Percentiles rank a stretch among this genome's conserved stretches.
These are phyloP conservation scores for Microtus pennsylvanicus DNA, from an alignment of 2,113 vertebrate genomes.

Conservation along the genomic window DNA sequence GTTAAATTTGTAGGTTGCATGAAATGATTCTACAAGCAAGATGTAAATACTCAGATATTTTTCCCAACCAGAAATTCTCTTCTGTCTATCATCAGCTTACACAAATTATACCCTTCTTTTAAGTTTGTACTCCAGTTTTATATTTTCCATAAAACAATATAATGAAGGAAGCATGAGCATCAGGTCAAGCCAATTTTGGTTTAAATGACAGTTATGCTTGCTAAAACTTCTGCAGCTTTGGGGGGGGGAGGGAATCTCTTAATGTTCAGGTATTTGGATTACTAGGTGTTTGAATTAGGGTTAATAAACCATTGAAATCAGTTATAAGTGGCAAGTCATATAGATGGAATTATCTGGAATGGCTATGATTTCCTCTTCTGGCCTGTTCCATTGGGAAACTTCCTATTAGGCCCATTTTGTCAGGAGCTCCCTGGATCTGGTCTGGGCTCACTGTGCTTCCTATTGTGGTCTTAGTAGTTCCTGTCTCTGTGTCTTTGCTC, in stretches of 20 bases:
- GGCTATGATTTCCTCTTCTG: not conserved
- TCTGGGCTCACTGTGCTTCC: fast-evolving
- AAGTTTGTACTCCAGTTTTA: not conserved
- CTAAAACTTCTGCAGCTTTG: not conserved
- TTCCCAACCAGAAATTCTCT: slow-evolving; percentile 27
- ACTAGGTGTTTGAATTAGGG: not conserved
- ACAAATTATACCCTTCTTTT: not conserved
- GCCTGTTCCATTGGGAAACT: not conserved
- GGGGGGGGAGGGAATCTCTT: not conserved
- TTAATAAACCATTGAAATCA: not conserved
- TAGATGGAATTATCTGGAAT: not conserved
- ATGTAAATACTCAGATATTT: slow-evolving; percentile 27
- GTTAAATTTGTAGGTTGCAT: not conserved
- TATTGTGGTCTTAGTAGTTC: not conserved
- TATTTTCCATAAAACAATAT: slow-evolving; percentile 37
- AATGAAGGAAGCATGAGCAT: not conserved
- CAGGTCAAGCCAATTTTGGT: slow-evolving; percentile 7
- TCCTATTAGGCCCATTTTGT: not conserved
- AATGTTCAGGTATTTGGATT: not conserved
- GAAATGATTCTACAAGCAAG: slow-evolving; percentile 13
- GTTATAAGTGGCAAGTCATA: not conserved
- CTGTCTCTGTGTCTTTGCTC: not conserved
- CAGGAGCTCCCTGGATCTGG: not conserved
- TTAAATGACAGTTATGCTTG: slow-evolving; percentile 33
- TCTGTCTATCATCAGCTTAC: not conserved